Evolutionary conservation across 64 coral and sea anemone species (phyloP), one percentile per base, ranked within the genome.

Genomic region (Montipora efflorescens): DNA sequence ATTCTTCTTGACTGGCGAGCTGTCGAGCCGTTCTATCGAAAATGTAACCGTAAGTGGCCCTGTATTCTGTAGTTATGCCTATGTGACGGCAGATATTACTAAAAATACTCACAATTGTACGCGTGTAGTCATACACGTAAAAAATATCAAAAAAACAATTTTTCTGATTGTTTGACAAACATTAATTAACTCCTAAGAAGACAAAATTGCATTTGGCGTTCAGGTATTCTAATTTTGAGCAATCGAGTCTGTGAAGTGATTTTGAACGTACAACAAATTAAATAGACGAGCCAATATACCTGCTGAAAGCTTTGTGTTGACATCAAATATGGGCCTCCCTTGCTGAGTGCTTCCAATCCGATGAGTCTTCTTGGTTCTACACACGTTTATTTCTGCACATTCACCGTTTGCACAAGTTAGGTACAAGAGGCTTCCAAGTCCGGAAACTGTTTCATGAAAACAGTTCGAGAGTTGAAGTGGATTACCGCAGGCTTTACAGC

Each of bases 301-400:
- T 77, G 87, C 87, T 23, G 87, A 2, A 11, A 89, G 87, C 59
- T 89, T 89, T 9, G 87, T 89, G 87, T 89, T 89, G 48, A 77
- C 21, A 48, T 90, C 52, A 12, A 80, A 79, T 51, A 79, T 79
- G 18, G 15, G 21, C 46, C 75, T 45, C 64, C 88, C 55, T 49
- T 19, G 19, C n/a, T 13, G 16, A 9, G 3, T 57, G 59, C 61
- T 64, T 4, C 21, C 45, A 2, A 7, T 62, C 43, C 48, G 64
- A 73, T 91, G 89, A 7, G 59, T 69, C 7, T 91, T 91, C 13
- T 73, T 91, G 2, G 66, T 82, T 3, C 80, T 77, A 47, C 77
- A 91, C 12, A 91, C 48, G 13, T 91, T 91, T 25, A 72, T 80
- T 51, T 81, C 89, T 52, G 59, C 77, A 20, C 87, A 81, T 7